Evolutionary conservation across 2,797 vertebrate species (phyloP).

Genomic region (Acanthiza pusilla): DNA sequence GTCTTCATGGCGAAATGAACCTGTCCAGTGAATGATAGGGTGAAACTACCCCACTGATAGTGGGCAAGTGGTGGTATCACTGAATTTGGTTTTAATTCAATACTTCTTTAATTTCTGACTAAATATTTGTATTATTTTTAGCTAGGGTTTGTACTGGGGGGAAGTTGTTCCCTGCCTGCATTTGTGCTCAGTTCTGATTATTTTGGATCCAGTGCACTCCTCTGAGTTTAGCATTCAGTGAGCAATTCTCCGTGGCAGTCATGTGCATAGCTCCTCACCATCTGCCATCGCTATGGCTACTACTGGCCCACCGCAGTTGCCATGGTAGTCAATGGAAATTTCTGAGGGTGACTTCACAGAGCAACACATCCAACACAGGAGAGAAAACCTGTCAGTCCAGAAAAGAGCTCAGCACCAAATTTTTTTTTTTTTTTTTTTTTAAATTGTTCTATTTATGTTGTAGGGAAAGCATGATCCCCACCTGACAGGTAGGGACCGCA

Average conservation of each 20-base stretch:
- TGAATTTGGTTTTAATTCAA: neutral
- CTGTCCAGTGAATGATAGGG: neutral
- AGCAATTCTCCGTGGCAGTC: neutral
- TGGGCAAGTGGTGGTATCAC: neutral
- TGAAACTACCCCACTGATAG: neutral
- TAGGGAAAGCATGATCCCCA: neutral
- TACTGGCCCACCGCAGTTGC: slow-evolving; percentile 23
- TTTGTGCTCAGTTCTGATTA: neutral
- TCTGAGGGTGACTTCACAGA: neutral
- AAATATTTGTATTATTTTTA: neutral
- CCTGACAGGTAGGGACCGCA: neutral
- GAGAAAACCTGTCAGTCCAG: neutral
- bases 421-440: neutral
- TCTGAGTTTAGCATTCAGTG: neutral
- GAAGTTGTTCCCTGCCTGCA: neutral
- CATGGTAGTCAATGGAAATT: slow-evolving; percentile 9
- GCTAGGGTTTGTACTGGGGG: neutral
- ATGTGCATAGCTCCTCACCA: slow-evolving; percentile 10
- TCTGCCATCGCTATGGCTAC: slow-evolving; percentile 31
- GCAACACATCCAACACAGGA: neutral
- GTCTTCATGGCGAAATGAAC: neutral
- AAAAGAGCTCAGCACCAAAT: neutral
- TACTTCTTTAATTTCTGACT: neutral
- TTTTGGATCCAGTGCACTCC: neutral
- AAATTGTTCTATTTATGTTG: neutral